Evolutionary conservation across 2,797 vertebrate species (phyloP), one percentile per base, ranked within the genome.

Genomic region (Rhyacichthys aspro): DNA sequence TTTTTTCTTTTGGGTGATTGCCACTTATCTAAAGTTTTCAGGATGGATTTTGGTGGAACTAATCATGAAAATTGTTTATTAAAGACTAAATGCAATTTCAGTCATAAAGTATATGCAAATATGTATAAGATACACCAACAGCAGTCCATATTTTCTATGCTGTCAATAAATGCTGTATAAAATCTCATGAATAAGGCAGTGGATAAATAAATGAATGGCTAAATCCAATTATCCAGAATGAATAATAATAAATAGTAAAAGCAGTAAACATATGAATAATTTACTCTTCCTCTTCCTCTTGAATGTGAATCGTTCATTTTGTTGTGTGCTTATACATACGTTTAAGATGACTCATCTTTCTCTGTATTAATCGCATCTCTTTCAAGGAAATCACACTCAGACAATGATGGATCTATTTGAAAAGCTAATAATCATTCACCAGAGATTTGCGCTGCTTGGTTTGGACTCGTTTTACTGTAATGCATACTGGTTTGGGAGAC

Each of bases 41-140:
- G 45, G 23, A 69, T 17, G 28, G 41, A 0, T 45, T 71, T 71
- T 43, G 48, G 47, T 58, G 47, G 54, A 59, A 63, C 61, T 55
- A 14, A 66, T 62, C 44, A 44, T 15, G 54, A 55, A 10, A 68
- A 64, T 45, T 47, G n/a, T 48, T 72, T 71, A 38, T 38, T 48
- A 0, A 66, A 78, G 9, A 43, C 14, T 33, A 16, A 14, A 32
- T 66, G 47, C 34, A 33, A 54, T 59, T 73, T 63, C 1, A 48
- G 8, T 46, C 63, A 15, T 59, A 15, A 65, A 45, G 37, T 55
- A 37, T 67, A 46, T 61, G 39, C 59, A 36, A 57, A 32, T 68
- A 15, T 41, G 17, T 43, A 8, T 33, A 10, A 12, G 18, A 19
- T 55, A 53, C 63, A 28, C 18, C 16, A 42, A 32, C 43, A 63